Evolutionary conservation across 2,113 vertebrate genomes (phyloP), one percentile per base, ranked within the genome.

Genomic region (Sterna hirundo): DNA sequence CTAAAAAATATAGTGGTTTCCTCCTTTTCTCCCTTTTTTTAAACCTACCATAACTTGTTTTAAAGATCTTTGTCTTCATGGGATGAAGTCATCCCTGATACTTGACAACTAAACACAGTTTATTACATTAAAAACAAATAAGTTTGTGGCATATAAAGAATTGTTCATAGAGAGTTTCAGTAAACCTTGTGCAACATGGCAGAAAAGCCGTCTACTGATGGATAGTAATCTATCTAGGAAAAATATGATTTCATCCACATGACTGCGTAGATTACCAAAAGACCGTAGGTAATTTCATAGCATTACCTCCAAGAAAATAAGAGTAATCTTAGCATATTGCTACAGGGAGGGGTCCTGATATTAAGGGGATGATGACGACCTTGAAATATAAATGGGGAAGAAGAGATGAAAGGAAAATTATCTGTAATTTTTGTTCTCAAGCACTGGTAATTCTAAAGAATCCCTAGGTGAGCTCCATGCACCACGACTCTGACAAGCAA

Each of bases 371-470:
- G 75, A 88, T 60, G 55, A 85, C 22, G 54, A 97, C 93, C 90
- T 87, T 92, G 82, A 91, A 92, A 95, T 83, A 96, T 52, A 95
- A 96, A 89, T 93, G 85, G 83, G 11, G 36, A 80, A 95, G 87
- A 79, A 93, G 64, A 97, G 92, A 96, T 92, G 91, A 97, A 96
- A 96, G 93, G 93, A 93, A 93, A 96, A 96, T 94, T 88, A 87
- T 79, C 71, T 55, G 72, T 95, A 94, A 96, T 97, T 95, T 95
- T 86, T 80, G 52, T 84, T 93, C 88, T 90, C 54, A 81, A 91
- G 88, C n/a, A 84, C 44, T 61, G 27, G 88, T 84, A 87, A 84
- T 88, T 92, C 86, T 82, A 51, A 93, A 94, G 94, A 84, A 90
- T 88, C 55, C 60, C 60, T 58, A 47, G 54, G 69, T 81, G 75